phyloP scores from a whole-genome alignment of 2,888 invertebrate genomes.

The Cheilosia scutellata region DNA sequence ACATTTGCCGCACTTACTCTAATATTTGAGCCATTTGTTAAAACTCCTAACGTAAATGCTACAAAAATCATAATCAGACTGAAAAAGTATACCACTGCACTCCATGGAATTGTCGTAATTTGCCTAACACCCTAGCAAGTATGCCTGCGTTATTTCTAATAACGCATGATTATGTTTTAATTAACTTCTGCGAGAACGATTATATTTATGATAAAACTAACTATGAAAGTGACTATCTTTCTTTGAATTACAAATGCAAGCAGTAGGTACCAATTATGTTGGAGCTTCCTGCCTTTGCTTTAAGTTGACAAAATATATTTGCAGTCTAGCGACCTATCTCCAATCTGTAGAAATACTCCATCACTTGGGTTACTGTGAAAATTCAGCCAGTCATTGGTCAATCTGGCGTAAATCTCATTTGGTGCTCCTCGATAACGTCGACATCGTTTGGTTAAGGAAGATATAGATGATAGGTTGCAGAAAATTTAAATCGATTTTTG shows the following conservation, averaged over 20 bases:
- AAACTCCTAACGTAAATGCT: too few species aligned
- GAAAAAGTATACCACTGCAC: too few species aligned
- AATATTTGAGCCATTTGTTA: too few species aligned
- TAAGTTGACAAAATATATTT: slow-evolving; percentile 2
- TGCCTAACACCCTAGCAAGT: too few species aligned
- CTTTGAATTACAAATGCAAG: background rate
- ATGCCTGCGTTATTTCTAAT: too few species aligned
- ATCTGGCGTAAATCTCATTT: slow-evolving; percentile 47
- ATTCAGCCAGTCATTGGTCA: slow-evolving; percentile 30
- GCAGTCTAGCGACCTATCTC: background rate
- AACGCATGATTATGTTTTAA: too few species aligned
- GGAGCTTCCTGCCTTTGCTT: background rate
- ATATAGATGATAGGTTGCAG: slow-evolving; percentile 51
- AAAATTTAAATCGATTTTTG: slow-evolving; percentile 67
- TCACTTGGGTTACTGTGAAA: background rate
- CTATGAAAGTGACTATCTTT: background rate
- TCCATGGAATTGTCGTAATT: too few species aligned
- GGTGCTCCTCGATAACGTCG: slow-evolving; percentile 26
- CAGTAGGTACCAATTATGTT: background rate
- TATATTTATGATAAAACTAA: background rate
- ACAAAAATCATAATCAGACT: too few species aligned
- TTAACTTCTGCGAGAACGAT: background rate
- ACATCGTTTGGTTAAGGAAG: slow-evolving; percentile 28
- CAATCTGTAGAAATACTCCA: background rate
- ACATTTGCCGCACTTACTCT: too few species aligned